These are phyloP conservation scores for Siphamia tubifer DNA, from an alignment of 2,113 vertebrate genomes.

Conservation along the genomic window DNA sequence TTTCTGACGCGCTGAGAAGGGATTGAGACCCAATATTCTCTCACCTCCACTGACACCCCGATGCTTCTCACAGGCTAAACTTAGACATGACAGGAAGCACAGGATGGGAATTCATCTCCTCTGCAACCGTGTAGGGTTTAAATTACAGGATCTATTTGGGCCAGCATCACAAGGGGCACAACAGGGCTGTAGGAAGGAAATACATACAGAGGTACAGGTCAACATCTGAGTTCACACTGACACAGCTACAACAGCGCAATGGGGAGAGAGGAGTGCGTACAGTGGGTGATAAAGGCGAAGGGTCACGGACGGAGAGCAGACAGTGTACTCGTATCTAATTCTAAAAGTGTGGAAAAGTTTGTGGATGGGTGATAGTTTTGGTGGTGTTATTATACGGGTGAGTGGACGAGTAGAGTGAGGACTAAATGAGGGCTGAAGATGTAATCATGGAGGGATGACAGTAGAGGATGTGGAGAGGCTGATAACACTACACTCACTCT, in stretches of 20 bases:
- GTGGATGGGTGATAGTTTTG: background rate
- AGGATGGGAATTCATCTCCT: slow-evolving; percentile 11
- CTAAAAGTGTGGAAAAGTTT: background rate
- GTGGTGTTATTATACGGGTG: background rate
- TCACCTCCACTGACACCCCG: background rate
- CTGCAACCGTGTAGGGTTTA: background rate
- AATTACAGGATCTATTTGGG: slow-evolving; percentile 38
- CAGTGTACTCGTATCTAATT: background rate
- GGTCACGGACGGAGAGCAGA: background rate
- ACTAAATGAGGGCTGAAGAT: slow-evolving; percentile 12
- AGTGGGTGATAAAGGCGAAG: slow-evolving; percentile 13
- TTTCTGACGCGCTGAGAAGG: slow-evolving; percentile 15
- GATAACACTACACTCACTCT: slow-evolving; percentile 12
- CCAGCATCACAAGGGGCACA: background rate
- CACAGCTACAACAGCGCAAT: background rate
- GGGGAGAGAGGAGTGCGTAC: background rate
- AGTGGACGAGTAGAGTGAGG: slow-evolving; percentile 15
- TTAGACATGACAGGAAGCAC: slow-evolving; percentile 12
- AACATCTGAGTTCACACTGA: background rate
- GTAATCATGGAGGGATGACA: slow-evolving; percentile 30
- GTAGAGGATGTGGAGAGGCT: slow-evolving; percentile 21
- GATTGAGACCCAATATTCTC: slow-evolving; percentile 33
- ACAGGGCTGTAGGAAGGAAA: slow-evolving; percentile 11
- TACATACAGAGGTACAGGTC: slow-evolving; percentile 9
- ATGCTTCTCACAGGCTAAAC: slow-evolving; percentile 3